These are phyloP conservation scores for Trachythela sp. DNA, from an alignment of 64 coral and sea anemone species.

Conservation along the genomic window DNA sequence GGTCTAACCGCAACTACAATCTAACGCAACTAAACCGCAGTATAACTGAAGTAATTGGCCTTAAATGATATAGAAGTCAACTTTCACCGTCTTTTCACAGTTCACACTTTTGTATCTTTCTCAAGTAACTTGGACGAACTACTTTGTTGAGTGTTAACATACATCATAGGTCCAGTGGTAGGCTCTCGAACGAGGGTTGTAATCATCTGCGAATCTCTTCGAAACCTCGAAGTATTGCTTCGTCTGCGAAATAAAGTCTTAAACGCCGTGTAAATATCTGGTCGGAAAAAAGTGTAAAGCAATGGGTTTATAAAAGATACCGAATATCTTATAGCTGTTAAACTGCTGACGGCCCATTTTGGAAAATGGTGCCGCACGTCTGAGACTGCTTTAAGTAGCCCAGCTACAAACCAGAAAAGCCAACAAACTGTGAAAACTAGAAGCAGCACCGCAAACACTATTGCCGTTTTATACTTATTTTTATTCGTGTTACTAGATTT, in stretches of 20 bases:
- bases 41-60: too few relatives aligned
- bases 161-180: background rate
- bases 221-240: background rate
- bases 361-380: background rate
- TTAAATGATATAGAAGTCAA: too few relatives aligned
- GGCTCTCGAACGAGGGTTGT: background rate
- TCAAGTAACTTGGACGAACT: background rate
- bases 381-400: background rate
- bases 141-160: background rate
- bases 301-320: conserved; percentile 7
- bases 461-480: background rate
- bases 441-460: background rate
- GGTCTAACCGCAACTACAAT: too few relatives aligned
- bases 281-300: conserved; percentile 7
- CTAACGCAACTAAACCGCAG: too few relatives aligned
- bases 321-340: background rate
- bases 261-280: background rate
- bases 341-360: background rate
- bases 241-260: background rate
- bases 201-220: background rate
- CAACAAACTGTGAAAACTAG: background rate
- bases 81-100: too few relatives aligned
- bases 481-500: background rate
- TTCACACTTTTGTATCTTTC: background rate
- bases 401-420: background rate